Percentiles rank a stretch among this genome's conserved stretches.
Evolutionary conservation across 2,113 vertebrate genomes (phyloP).

Genomic region (Nanorana parkeri): DNA sequence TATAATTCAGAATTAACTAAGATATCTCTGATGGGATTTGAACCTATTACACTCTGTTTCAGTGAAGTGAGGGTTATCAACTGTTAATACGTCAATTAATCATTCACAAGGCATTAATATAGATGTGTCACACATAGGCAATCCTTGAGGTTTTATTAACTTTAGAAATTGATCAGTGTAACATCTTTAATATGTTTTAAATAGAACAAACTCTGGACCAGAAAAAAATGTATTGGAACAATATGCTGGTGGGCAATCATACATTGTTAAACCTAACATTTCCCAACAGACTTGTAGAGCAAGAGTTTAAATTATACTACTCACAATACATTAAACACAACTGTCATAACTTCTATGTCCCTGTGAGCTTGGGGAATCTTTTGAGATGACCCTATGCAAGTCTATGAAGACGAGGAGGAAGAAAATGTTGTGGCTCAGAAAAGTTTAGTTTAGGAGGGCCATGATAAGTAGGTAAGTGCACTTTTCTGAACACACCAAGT

Average conservation of each 20-base stretch:
- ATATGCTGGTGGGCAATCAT: neutral
- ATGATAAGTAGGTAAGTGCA: no score
- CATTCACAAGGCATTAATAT: conserved; percentile 28
- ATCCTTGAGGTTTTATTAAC: neutral
- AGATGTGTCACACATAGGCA: conserved; percentile 12
- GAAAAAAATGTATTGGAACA: conserved; percentile 15
- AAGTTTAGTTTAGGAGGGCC: no score
- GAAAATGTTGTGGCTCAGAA: no score
- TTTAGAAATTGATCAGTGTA: conserved; percentile 32
- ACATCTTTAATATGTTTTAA: conserved; percentile 26
- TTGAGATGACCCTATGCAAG: no score
- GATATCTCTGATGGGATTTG: conserved; percentile 40
- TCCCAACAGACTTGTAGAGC: neutral
- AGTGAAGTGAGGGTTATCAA: conserved; percentile 28
- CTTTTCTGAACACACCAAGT: no score
- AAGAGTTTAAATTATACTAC: conserved; percentile 21
- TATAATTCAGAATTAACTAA: conserved; percentile 47
- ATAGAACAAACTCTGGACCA: conserved; percentile 18
- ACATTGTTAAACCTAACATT: conserved; percentile 9
- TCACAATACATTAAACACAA: neutral
- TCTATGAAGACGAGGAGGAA: no score
- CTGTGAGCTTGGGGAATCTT: no score
- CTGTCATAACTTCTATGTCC: no score
- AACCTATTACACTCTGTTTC: conserved; percentile 47
- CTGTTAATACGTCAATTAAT: conserved; percentile 50